Conservation (phyloP, 1,140 invertebrate genomes). For the Plectrocnemia conspersa region DNA sequence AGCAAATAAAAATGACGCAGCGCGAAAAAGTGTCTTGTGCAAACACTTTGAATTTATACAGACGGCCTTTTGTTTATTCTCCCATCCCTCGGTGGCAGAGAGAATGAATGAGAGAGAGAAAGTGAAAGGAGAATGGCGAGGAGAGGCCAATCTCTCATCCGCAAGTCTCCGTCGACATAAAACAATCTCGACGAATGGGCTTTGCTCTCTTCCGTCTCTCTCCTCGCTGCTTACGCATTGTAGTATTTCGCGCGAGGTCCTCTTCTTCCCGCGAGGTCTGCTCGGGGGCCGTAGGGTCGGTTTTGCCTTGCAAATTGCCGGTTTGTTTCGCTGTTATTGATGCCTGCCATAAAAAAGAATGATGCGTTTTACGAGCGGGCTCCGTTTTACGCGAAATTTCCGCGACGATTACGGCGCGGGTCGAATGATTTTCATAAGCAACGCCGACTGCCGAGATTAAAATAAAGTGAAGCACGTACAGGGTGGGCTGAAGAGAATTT, state of each 20-base stretch:
- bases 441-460: no score
- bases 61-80: conserved; percentile 23
- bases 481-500: no score
- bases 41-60: conserved; percentile 29
- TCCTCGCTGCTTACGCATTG: background rate
- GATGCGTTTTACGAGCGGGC: background rate
- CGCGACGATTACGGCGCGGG: background rate
- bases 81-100: background rate
- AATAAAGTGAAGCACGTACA: no score
- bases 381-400: background rate
- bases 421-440: background rate
- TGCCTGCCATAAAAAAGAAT: background rate
- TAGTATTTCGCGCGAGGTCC: background rate
- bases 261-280: background rate
- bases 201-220: conserved; percentile 5
- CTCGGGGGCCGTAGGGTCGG: background rate
- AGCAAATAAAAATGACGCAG: conserved; percentile 24
- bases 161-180: conserved; percentile 6
- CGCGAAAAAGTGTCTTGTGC: conserved; percentile 7
- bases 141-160: conserved; percentile 3
- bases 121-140: no score
- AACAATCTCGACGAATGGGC: conserved; percentile 25
- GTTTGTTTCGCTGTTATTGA: background rate
- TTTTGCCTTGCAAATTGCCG: background rate
- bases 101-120: no score